Evolutionary conservation across 2,888 invertebrate species (phyloP).

Genomic region (Caenorhabditis imperialis): DNA sequence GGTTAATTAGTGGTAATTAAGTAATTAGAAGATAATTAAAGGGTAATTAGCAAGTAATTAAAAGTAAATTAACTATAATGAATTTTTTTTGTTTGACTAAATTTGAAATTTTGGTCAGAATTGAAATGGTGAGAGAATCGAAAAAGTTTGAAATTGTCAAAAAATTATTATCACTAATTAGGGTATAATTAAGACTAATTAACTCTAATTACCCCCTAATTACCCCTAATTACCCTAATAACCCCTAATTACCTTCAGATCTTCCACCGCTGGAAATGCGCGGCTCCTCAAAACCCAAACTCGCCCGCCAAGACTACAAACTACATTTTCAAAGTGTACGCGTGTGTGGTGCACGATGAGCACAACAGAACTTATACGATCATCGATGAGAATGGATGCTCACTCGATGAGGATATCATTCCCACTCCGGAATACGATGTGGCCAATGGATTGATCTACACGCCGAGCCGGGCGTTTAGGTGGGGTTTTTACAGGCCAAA

Average conservation of each 20-base stretch:
- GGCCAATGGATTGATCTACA: conserved; percentile 51
- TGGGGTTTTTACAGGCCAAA: conserved; percentile 32
- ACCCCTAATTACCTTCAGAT: conserved; percentile 41
- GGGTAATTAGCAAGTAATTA: no score
- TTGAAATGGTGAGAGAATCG: neutral
- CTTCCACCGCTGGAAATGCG: conserved; percentile 61
- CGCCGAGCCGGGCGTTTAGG: conserved; percentile 61
- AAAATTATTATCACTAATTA: no score
- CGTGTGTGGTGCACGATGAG: conserved; percentile 60
- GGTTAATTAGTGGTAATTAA: no score
- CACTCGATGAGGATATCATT: conserved; percentile 63
- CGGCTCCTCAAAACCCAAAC: conserved; percentile 6
- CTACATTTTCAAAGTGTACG: conserved; percentile 59
- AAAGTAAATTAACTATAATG: no score
- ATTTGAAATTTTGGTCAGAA: conserved; percentile 1
- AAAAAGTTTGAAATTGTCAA: neutral
- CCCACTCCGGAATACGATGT: conserved; percentile 62
- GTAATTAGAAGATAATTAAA: no score
- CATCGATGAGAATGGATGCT: conserved; percentile 64
- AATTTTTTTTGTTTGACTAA: no score
- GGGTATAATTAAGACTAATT: no score
- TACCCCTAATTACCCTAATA: no score
- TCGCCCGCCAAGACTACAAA: no score
- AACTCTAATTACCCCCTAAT: no score
- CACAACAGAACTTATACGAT: conserved; percentile 54